Percentiles rank a stretch among this genome's conserved stretches.
Evolutionary conservation across 2,888 invertebrate species (phyloP).

Genomic region (Aphodius sticticus): DNA sequence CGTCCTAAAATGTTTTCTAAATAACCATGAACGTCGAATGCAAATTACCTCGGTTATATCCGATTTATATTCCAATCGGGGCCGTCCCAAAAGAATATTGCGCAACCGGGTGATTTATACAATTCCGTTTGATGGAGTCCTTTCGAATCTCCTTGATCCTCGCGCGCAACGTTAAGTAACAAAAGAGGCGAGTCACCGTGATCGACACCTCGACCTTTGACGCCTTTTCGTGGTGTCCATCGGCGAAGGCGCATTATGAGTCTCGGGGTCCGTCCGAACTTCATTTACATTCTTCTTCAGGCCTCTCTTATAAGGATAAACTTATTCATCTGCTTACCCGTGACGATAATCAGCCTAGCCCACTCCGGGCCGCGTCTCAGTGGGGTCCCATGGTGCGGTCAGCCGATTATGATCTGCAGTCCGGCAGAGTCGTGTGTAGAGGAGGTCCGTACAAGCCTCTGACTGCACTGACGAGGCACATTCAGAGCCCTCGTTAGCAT

Average conservation of each 20-base stretch:
- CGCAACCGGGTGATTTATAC: neutral
- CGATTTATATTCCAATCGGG: neutral
- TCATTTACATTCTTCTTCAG: conserved; percentile 32
- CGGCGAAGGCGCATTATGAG: neutral
- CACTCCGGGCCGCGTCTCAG: conserved; percentile 39
- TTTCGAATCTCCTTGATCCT: neutral
- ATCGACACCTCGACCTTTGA: conserved; percentile 7
- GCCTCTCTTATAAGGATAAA: conserved; percentile 34
- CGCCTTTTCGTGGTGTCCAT: conserved; percentile 10
- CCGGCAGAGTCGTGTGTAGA: conserved; percentile 29
- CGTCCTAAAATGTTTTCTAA: neutral
- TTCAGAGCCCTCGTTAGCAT: conserved; percentile 49
- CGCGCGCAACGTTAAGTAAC: neutral
- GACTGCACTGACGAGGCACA: conserved; percentile 47
- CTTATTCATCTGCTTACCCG: conserved; percentile 37
- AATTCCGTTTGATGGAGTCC: neutral
- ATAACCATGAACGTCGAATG: neutral
- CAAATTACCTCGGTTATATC: neutral
- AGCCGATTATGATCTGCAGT: conserved; percentile 41
- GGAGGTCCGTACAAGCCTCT: conserved; percentile 35
- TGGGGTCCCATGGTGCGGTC: conserved; percentile 38
- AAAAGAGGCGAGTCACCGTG: conserved; percentile 8
- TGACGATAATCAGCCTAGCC: conserved; percentile 42
- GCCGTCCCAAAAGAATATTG: neutral
- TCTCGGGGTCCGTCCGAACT: conserved; percentile 19